Evolutionary conservation across 2,888 invertebrate species (phyloP), one percentile per base, ranked within the genome.

Genomic region (Cantharis flavilabris): DNA sequence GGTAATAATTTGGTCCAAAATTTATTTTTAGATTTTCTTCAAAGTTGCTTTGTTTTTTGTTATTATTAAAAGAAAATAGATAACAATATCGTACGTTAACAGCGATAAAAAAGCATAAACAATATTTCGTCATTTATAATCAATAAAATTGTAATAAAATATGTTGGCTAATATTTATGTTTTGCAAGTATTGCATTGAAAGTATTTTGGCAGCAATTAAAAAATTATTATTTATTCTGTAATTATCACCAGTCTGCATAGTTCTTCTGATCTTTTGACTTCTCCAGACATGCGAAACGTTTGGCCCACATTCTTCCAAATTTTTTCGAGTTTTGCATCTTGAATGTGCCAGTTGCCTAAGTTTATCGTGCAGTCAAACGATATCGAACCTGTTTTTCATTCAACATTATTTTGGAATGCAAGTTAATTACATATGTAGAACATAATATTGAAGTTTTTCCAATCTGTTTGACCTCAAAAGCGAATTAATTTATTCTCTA

Each of bases 1-100:
- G 92, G 92, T 92, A 87, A 49, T 49, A 49, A 84, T 33, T 73
- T 7, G 10, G 13, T 18, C 1, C 33, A 33, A 33, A 4, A 13
- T 1, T 33, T 4, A 13, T 33, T 33, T 71, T 71, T 62, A 16
- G 2, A 70, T 30, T 7, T 33, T 33, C 11, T 11, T 13, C 33
- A 33, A 33, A 33, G 11, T 33, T 13, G 33, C 7, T 33, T 33
- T 33, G 33, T 33, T 33, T 33, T 33, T 33, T n/a, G n/a, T 13
- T 33, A 33, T 33, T 11, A 2, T 33, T 13, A 67, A n/a, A 23
- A 23, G n/a, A 23, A 67, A 23, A 67, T 23, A 67, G 65, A 67
- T 67, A 67, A 67, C 65, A 2, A 13, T n/a, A 67, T 67, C 23
- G 13, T 13, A n/a, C 20, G 65, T 7, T 65, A 18, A 14, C 9